Evolutionary conservation across 2,113 vertebrate genomes (phyloP), one percentile per base, ranked within the genome.

Genomic region (Thalassoma bifasciatum): DNA sequence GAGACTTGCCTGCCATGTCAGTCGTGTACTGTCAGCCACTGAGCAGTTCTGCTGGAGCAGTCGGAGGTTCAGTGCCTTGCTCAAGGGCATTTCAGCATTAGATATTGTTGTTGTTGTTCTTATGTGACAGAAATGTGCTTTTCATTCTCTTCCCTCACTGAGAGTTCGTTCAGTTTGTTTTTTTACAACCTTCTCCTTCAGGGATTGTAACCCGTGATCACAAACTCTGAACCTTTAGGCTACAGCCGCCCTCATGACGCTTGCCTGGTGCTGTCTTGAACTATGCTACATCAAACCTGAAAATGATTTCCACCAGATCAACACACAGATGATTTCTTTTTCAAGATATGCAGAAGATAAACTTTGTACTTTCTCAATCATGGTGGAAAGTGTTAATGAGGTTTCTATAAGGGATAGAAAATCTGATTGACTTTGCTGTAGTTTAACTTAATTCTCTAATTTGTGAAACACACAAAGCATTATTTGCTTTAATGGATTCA

Each of bases 31-130:
- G 75, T 72, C 62, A 13, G 71, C 76, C 84, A 62, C 79, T 65
- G 67, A 81, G 76, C 72, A 47, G 57, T 50, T 73, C 75, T 57
- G 79, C 79, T 49, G 66, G 71, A 77, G 71, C 74, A 42, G 57
- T 56, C 0, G 69, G 69, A 75, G 78, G 69, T 88, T 79, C 86
- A 84, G 90, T 92, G 90, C 89, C 91, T 92, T 92, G 91, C 81
- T 91, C 72, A 34, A 83, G 88, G 89, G 86, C 82, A 83, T 76
- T 81, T 86, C 63, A 64, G 46, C 30, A 30, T 3, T 72, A 62
- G 67, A 72, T 62, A 60, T 52, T 3, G n/a, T 63, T 1, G 34
- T 75, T 13, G 56, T 82, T 26, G 69, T 81, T 38, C 13, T 59
- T 44, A 66, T 75, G 54, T 56, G 46, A 72, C 72, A 70, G 78